Evolutionary conservation across 2,888 invertebrate genomes (phyloP).

Genomic region (Ichneumoninae sp.): DNA sequence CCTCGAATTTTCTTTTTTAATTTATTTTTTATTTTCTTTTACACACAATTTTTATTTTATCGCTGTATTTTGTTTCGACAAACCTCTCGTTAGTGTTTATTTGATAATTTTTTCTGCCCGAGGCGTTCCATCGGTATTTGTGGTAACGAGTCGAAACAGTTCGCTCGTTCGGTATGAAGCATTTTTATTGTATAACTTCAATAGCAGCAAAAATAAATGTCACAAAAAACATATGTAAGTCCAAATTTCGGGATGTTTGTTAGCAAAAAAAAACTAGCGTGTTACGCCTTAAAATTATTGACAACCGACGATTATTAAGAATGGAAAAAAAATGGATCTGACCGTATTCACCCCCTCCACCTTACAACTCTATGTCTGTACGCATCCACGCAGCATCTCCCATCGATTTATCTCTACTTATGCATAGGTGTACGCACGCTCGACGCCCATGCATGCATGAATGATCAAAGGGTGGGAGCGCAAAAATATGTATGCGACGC

Average conservation of each 20-base stretch:
- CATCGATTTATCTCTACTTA: constrained; percentile 20
- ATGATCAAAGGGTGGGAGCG: constrained; percentile 56
- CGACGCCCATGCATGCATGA: constrained; percentile 67
- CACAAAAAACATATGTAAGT: not conserved
- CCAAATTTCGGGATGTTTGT: not conserved
- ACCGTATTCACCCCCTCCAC: not conserved
- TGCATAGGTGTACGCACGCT: constrained; percentile 64
- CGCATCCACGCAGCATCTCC: not conserved
- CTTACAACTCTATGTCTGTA: not conserved
- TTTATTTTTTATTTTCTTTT: not conserved
- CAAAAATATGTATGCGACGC: constrained; percentile 53
- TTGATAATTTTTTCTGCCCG: not conserved
- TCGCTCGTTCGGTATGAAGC: not conserved
- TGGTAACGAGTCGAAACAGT: not conserved
- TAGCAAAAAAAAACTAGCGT: not conserved
- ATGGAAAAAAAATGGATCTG: not conserved
- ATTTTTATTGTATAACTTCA: not conserved
- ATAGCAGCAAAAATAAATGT: too few relatives aligned
- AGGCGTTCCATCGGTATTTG: not conserved
- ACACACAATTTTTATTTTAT: not conserved
- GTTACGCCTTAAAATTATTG: not conserved
- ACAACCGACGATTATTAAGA: not conserved
- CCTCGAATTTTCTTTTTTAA: not conserved
- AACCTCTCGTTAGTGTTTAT: not conserved
- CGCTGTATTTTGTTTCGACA: not conserved